These are phyloP conservation scores for Anser cygnoides DNA, from an alignment of 2,113 vertebrate genomes.

Conservation along the genomic window DNA sequence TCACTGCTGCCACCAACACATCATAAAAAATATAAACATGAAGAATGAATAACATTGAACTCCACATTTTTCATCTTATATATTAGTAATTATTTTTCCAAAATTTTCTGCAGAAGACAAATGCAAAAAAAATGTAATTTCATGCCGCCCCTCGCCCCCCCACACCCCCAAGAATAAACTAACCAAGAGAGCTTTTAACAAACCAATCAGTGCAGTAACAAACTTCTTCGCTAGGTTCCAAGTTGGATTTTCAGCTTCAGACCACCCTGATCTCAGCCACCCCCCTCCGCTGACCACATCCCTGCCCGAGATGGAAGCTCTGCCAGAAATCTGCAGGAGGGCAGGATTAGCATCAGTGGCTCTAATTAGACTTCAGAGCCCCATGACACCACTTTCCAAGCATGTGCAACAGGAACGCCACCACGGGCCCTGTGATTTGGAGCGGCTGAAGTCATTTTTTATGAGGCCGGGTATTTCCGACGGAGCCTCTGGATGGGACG, in stretches of 20 bases:
- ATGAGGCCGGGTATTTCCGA: background rate
- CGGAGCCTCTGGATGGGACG: fast-evolving
- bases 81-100: background rate
- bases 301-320: background rate
- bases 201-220: background rate
- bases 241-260: too few relatives aligned
- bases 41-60: background rate
- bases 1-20: background rate
- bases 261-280: fast-evolving
- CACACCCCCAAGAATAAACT: background rate
- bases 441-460: background rate
- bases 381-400: background rate
- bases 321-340: background rate
- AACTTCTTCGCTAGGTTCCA: background rate
- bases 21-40: background rate
- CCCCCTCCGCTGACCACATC: fast-evolving
- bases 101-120: background rate
- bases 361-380: background rate
- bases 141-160: background rate
- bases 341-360: background rate
- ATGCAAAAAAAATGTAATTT: background rate
- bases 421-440: fast-evolving
- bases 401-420: background rate
- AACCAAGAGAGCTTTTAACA: background rate
- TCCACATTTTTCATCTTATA: background rate